These are phyloP conservation scores for Drosophila eohydei DNA, from an alignment of 2,888 invertebrate genomes.

Conservation along the genomic window DNA sequence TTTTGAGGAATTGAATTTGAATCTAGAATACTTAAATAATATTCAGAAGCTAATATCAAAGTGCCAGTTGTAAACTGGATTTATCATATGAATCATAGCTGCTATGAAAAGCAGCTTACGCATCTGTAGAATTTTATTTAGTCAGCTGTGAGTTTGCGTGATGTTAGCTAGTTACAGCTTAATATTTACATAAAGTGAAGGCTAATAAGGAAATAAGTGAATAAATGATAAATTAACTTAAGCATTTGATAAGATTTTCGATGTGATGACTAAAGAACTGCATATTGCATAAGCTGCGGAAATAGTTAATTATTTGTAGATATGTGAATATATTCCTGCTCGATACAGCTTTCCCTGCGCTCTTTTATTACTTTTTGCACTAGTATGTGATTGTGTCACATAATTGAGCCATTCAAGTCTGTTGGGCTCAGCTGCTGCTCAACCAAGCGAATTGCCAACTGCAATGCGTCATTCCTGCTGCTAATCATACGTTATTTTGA, in stretches of 20 bases:
- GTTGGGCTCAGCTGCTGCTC: conserved; percentile 3
- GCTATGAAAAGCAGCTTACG: neutral
- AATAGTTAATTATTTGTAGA: neutral
- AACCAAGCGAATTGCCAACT: conserved; percentile 19
- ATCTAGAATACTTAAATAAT: neutral
- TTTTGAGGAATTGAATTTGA: neutral
- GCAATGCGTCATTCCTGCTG: conserved; percentile 41
- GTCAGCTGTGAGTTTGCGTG: neutral
- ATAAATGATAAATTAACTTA: neutral
- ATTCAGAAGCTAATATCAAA: neutral
- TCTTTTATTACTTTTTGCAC: neutral
- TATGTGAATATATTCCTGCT: neutral
- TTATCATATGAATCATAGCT: neutral
- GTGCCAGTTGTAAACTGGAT: neutral
- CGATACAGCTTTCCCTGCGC: neutral
- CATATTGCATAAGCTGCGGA: conserved; percentile 1
- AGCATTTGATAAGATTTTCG: neutral
- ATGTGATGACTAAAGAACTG: neutral
- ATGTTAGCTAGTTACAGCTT: neutral
- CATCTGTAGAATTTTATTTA: conserved; percentile 2
- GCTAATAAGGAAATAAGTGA: conserved; percentile 4
- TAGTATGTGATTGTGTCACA: conserved; percentile 23
- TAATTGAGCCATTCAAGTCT: conserved; percentile 40
- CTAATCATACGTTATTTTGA: conserved; percentile 71
- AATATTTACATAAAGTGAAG: neutral